These are phyloP conservation scores for Perdita meconis DNA, from an alignment of 2,888 invertebrate species.

Conservation along the genomic window DNA sequence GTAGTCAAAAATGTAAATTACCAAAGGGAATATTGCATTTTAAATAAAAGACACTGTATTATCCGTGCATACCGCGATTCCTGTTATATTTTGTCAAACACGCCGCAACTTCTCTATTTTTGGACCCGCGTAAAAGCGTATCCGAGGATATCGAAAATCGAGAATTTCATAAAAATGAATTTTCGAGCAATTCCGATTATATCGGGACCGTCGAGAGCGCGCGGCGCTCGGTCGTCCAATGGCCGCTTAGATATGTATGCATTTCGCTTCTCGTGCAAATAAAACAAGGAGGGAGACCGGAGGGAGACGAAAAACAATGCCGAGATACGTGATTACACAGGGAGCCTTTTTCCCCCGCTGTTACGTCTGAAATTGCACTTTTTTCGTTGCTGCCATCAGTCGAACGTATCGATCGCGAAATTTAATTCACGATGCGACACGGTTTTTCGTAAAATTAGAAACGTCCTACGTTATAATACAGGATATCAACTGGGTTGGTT, in stretches of 20 bases:
- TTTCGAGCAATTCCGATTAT: conserved; percentile 50
- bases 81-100: conserved; percentile 33
- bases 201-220: conserved; percentile 39
- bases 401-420: conserved; percentile 32
- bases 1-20: conserved; percentile 26
- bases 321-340: conserved; percentile 37
- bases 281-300: neutral
- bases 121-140: conserved; percentile 14
- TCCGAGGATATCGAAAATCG: conserved; percentile 39
- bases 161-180: conserved; percentile 63
- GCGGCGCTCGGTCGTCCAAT: neutral
- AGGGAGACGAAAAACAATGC: conserved; percentile 14
- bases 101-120: conserved; percentile 22
- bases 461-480: conserved; percentile 13
- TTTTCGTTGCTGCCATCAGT: conserved; percentile 14
- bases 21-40: conserved; percentile 5
- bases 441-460: conserved; percentile 39
- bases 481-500: neutral
- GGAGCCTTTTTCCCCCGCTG: neutral
- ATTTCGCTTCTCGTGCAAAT: conserved; percentile 51
- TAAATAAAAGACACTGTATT: conserved; percentile 30
- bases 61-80: conserved; percentile 1
- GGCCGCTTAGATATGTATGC: conserved; percentile 49
- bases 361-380: conserved; percentile 36
- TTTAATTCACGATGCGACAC: conserved; percentile 42